These are phyloP conservation scores for Epinotia bilunana DNA, from an alignment of 2,888 invertebrate genomes.

Conservation along the genomic window DNA sequence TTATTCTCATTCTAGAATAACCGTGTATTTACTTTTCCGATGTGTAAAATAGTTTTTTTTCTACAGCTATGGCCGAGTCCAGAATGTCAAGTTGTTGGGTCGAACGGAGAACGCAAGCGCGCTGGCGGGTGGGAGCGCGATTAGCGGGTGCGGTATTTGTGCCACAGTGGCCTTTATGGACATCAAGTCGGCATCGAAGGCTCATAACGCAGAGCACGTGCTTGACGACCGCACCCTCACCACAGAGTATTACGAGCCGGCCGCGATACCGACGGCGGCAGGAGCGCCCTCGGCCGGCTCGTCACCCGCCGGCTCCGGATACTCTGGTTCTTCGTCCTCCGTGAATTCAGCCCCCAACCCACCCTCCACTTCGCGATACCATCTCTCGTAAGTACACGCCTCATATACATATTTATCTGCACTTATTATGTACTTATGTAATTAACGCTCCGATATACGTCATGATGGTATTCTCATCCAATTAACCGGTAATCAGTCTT, in stretches of 20 bases:
- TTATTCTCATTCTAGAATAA: too few relatives aligned
- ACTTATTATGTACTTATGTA: conserved; percentile 8
- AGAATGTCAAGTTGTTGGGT: conserved; percentile 97
- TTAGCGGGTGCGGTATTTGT: conserved; percentile 88
- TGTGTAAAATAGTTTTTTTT: conserved; percentile 51
- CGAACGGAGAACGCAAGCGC: conserved; percentile 82
- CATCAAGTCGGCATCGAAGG: conserved; percentile 97
- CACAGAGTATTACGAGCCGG: conserved; percentile 96
- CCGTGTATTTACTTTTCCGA: too few relatives aligned
- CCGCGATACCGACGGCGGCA: conserved; percentile 87
- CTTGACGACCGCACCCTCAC: conserved; percentile 94
- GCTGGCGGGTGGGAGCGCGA: conserved; percentile 80
- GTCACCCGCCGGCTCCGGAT: conserved; percentile 84
- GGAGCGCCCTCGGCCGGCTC: conserved; percentile 83
- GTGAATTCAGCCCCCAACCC: conserved; percentile 78
- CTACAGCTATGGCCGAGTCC: conserved; percentile 98
- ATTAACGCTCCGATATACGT: not conserved
- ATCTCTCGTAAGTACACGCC: conserved; percentile 74
- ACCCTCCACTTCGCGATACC: conserved; percentile 75
- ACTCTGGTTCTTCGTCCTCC: conserved; percentile 86
- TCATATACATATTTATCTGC: not conserved
- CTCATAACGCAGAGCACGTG: conserved; percentile 95
- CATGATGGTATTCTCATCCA: not conserved
- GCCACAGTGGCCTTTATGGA: conserved; percentile 98
- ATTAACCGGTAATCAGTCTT: not conserved